Conservation (phyloP, 2,113 vertebrate genomes). For the Prietella phreatophila region DNA sequence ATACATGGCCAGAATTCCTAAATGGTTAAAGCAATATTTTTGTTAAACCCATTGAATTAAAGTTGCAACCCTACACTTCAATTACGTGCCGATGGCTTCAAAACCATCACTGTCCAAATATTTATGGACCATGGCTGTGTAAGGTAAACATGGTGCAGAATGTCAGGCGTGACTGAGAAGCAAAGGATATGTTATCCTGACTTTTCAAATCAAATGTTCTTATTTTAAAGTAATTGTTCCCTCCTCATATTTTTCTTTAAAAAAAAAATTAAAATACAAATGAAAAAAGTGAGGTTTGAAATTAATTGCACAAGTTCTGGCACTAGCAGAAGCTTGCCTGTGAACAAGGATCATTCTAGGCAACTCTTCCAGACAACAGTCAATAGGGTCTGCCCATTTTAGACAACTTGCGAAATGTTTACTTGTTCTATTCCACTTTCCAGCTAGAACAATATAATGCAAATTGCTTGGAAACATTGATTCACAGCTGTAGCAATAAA, state of each 20-base stretch:
- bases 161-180: no score
- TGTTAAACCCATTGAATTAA: not conserved
- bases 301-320: not conserved
- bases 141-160: not conserved
- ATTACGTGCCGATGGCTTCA: not conserved
- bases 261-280: no score
- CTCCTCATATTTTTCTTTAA: not conserved
- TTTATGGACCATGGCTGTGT: not conserved
- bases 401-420: not conserved
- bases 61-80: not conserved
- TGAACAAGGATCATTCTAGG: not conserved
- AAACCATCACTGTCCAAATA: not conserved
- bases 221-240: not conserved
- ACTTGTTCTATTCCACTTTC: not conserved
- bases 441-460: not conserved
- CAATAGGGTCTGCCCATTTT: not conserved
- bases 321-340: not conserved
- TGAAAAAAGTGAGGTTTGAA: not conserved
- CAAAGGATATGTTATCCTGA: not conserved
- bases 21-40: not conserved
- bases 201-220: not conserved
- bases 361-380: not conserved
- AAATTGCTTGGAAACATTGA: not conserved
- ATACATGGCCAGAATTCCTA: not conserved
- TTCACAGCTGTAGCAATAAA: not conserved